These are phyloP conservation scores for Druceiella hillmani DNA, from an alignment of 2,888 invertebrate genomes.

Conservation along the genomic window DNA sequence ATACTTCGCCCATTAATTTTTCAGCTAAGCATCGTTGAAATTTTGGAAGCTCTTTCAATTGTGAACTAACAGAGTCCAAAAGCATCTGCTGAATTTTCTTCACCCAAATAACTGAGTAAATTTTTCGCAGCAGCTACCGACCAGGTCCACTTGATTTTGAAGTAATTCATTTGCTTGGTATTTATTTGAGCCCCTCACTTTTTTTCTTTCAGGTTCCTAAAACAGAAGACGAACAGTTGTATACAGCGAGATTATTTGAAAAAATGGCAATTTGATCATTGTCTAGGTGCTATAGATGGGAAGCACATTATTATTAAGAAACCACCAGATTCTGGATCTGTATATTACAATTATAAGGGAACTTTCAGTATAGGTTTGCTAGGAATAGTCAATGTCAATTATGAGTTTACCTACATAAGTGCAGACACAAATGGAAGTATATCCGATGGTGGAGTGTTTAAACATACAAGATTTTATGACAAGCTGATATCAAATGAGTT, in stretches of 20 bases:
- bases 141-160: slow-evolving; percentile 15
- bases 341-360: slow-evolving; percentile 18
- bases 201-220: no score
- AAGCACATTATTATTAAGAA: slow-evolving; percentile 19
- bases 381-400: slow-evolving; percentile 21
- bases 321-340: slow-evolving; percentile 16
- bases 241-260: no score
- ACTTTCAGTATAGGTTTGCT: slow-evolving; percentile 17
- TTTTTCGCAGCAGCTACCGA: background rate
- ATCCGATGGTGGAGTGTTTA: slow-evolving; percentile 18
- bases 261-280: slow-evolving; percentile 21
- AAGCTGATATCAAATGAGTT: slow-evolving; percentile 10
- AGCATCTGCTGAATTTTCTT: background rate
- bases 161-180: slow-evolving; percentile 17
- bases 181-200: no score
- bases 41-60: background rate
- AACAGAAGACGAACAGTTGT: no score
- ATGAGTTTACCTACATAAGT: slow-evolving; percentile 21
- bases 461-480: slow-evolving; percentile 13
- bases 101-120: background rate
- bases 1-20: background rate
- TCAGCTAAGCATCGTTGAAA: background rate
- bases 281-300: slow-evolving; percentile 19
- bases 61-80: background rate
- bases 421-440: slow-evolving; percentile 20